Conservation (phyloP, 2,888 invertebrate species). For the Ectemnius lituratus region DNA sequence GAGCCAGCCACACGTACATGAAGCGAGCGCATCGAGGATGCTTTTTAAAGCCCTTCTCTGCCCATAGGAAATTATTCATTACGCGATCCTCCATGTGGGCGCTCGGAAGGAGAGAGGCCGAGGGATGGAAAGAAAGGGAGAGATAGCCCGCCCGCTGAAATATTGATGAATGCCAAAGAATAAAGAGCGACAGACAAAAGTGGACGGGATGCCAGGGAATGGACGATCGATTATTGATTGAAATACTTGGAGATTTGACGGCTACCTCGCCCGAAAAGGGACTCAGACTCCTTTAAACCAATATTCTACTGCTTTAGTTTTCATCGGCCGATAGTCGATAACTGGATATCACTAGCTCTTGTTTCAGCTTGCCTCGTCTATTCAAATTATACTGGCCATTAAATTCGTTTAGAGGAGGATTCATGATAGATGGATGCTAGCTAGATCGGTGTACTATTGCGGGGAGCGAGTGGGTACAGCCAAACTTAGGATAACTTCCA, state of each 20-base stretch:
- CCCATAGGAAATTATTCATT: slow-evolving; percentile 40
- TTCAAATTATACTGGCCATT: slow-evolving; percentile 32
- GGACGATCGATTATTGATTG: slow-evolving; percentile 22
- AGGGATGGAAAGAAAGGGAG: background rate
- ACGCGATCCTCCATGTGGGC: background rate
- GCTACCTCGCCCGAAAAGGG: background rate
- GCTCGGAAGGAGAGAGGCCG: background rate
- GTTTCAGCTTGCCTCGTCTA: slow-evolving; percentile 1
- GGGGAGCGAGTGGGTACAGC: background rate
- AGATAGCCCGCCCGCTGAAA: slow-evolving; percentile 18
- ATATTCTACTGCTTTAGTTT: no score
- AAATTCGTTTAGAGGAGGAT: background rate
- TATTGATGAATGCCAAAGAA: slow-evolving; percentile 34
- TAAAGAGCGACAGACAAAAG: background rate
- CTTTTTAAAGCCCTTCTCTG: background rate
- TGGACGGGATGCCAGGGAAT: background rate
- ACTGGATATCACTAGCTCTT: no score
- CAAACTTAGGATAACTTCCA: background rate
- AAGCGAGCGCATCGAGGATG: slow-evolving; percentile 9
- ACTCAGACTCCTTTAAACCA: no score
- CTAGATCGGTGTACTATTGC: no score
- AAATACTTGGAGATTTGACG: slow-evolving; percentile 13
- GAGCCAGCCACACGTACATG: slow-evolving; percentile 31
- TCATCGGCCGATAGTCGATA: no score
- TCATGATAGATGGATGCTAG: no score